phyloP scores from a whole-genome alignment of 1,140 invertebrate genomes.

The Sycophaga agraensis region DNA sequence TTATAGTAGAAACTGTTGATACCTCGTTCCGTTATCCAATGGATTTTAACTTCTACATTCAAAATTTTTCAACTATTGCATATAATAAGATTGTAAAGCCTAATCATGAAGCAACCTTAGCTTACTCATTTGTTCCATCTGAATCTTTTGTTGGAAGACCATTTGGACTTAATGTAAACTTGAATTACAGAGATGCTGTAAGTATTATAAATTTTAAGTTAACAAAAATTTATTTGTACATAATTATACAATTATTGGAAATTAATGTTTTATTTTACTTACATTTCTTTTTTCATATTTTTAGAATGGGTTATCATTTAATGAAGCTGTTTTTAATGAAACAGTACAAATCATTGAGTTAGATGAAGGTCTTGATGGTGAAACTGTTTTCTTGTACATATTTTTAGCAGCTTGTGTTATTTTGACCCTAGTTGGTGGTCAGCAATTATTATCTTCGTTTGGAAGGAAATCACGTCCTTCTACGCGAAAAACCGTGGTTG shows the following conservation, averaged over 20 bases:
- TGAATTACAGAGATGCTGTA: conserved; percentile 89
- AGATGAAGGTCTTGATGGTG: conserved; percentile 95
- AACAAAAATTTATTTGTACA: neutral
- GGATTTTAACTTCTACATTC: conserved; percentile 97
- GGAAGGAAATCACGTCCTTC: conserved; percentile 64
- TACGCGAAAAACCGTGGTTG: conserved; percentile 64
- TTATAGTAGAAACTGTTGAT: conserved; percentile 89
- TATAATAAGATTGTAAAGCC: conserved; percentile 89
- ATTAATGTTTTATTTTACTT: conserved; percentile 11
- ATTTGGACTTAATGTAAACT: conserved; percentile 91
- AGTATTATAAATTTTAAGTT: conserved; percentile 37
- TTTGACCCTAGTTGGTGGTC: conserved; percentile 83
- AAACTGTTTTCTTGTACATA: conserved; percentile 97
- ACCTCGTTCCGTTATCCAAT: conserved; percentile 98
- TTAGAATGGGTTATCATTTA: conserved; percentile 70
- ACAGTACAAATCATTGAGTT: conserved; percentile 96
- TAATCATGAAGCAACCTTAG: conserved; percentile 89
- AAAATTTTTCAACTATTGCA: conserved; percentile 93
- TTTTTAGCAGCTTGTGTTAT: conserved; percentile 88
- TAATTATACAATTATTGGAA: neutral
- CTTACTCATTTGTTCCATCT: conserved; percentile 92
- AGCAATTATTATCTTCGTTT: conserved; percentile 84
- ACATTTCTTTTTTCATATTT: conserved; percentile 33
- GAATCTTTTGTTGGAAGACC: conserved; percentile 94
- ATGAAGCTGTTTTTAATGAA: conserved; percentile 96